These are phyloP conservation scores for Vandiemenella viatica DNA, from an alignment of 2,888 invertebrate genomes.

Conservation along the genomic window DNA sequence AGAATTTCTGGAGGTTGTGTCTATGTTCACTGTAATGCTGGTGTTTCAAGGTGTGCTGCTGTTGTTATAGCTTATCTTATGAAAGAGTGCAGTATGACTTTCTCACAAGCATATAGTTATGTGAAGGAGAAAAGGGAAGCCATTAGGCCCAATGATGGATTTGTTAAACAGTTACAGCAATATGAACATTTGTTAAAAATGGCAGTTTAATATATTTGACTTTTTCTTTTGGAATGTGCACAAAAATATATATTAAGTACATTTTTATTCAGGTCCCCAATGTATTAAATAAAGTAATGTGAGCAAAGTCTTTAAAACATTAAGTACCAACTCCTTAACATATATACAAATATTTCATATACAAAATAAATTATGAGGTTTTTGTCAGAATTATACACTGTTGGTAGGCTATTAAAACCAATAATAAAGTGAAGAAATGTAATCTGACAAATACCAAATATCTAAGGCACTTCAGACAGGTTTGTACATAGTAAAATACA, in stretches of 20 bases:
- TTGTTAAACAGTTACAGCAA: conserved; percentile 45
- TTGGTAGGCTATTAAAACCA: no score
- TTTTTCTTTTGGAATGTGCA: background rate
- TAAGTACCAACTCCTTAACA: no score
- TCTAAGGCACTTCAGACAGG: no score
- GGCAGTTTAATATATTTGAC: no score
- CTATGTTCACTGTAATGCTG: conserved; percentile 84
- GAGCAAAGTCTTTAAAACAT: background rate
- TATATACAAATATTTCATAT: no score
- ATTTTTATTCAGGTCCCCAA: conserved; percentile 3
- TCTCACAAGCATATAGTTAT: conserved; percentile 45
- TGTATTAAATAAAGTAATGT: background rate
- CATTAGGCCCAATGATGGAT: conserved; percentile 69
- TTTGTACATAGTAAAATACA: no score
- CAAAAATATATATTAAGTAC: conserved; percentile 1
- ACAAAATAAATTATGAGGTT: no score
- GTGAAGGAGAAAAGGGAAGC: conserved; percentile 52
- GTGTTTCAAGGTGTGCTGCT: conserved; percentile 70
- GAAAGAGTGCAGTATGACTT: conserved; percentile 37
- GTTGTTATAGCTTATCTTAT: conserved; percentile 73
- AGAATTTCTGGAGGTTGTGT: conserved; percentile 38
- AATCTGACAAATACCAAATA: no score
- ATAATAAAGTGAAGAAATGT: no score
- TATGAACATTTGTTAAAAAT: no score
- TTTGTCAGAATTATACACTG: no score